Evolutionary conservation across 2,888 invertebrate species (phyloP).

Genomic region (Heliconius erato): DNA sequence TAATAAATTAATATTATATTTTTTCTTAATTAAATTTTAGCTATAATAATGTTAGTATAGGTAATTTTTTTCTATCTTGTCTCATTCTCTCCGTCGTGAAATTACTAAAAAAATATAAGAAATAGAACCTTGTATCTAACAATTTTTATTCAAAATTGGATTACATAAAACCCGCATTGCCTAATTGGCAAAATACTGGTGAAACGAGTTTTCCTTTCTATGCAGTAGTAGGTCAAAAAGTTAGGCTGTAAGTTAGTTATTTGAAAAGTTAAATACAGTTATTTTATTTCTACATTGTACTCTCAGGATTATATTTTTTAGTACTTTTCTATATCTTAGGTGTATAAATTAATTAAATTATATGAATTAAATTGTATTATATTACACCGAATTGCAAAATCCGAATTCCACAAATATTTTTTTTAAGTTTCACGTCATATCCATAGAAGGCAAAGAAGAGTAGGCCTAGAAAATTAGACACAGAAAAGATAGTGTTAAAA

Average conservation of each 20-base stretch:
- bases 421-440: not conserved
- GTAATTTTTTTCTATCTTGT: not conserved
- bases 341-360: too few relatives aligned
- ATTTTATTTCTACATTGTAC: not conserved
- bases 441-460: too few relatives aligned
- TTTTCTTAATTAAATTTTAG: not conserved
- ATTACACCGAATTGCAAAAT: too few relatives aligned
- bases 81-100: not conserved
- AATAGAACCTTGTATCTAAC: not conserved
- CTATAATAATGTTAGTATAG: not conserved
- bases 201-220: slow-evolving; percentile 22
- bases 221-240: slow-evolving; percentile 19
- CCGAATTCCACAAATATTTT: not conserved
- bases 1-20: not conserved
- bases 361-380: too few relatives aligned
- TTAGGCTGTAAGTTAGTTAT: slow-evolving; percentile 17
- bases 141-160: slow-evolving; percentile 10
- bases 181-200: slow-evolving; percentile 16
- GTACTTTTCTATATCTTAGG: not conserved
- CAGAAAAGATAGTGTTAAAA: too few relatives aligned
- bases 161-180: slow-evolving; percentile 21
- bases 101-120: not conserved
- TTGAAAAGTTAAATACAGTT: slow-evolving; percentile 8
- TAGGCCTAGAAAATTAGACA: too few relatives aligned
- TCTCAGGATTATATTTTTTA: not conserved